Evolutionary conservation across 2,797 vertebrate genomes (phyloP), one percentile per base, ranked within the genome.

Genomic region (Lophius americanus): DNA sequence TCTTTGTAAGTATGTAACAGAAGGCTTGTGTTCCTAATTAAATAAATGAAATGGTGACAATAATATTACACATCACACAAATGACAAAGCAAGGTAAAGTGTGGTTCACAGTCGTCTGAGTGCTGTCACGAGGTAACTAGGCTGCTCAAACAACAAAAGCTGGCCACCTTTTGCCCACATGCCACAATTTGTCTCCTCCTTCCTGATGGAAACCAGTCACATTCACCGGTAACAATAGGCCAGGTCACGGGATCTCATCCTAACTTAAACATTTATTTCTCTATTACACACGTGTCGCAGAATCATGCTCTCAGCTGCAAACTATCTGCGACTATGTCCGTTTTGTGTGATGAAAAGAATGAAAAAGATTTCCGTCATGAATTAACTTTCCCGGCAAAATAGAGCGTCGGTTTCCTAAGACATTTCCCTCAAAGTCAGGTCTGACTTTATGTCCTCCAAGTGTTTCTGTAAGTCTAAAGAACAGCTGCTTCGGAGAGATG

Each of bases 401-500:
- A 33, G 44, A 51, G 59, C 10, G 35, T 54, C 52, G 52, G 36
- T 60, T 65, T 53, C n/a, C 10, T 2, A 33, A 37, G 12, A 14
- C 6, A 4, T 44, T 54, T 38, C 33, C 48, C 9, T 46, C 10
- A 3, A 4, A 41, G 39, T 41, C 39, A 4, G 23, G 6, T 61
- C 54, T 36, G 7, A 0, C 9, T 14, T 9, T 23, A 2, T 64
- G 57, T 35, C 62, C 5, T 38, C 3, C 9, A 9, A 9, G 9
- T 9, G 46, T 56, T 68, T 68, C 51, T 59, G 44, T 51, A 70
- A 58, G 62, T 65, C 76, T 67, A 60, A 66, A 60, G 81, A 87
- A 73, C 84, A 90, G 84, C 78, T 88, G 87, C 81, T 79, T 68
- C 68, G 85, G 75, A 87, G 77, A 71, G 77, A 72, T 68, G 70